Evolutionary conservation across 2,888 invertebrate species (phyloP), one percentile per base, ranked within the genome.

Genomic region (Eledone cirrhosa): DNA sequence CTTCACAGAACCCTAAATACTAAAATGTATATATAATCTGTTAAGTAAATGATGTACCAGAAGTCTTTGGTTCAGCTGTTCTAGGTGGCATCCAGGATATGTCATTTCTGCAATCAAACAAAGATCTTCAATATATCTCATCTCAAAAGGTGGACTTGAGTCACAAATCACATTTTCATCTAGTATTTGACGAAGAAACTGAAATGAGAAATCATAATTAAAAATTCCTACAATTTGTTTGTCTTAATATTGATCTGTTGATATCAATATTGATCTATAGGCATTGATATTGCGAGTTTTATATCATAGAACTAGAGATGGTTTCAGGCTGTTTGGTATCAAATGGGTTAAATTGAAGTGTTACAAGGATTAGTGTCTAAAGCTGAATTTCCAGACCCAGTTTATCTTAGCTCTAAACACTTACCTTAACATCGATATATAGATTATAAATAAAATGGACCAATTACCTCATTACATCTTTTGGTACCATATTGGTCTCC

Each of bases 81-180:
- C 72, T 11, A 72, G 22, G 8, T 8, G 22, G 22, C n/a, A 8
- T 31, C 19, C 41, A 41, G 72, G 41, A 33, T 3, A n/a, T 22
- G 72, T 72, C n/a, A 72, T 31, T 72, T 72, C 72, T 19, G 33
- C 72, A 48, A 90, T 84, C 65, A 91, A 83, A 33, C 85, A 87
- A 65, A 91, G 81, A 48, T 87, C 90, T 81, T 91, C 90, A 2
- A 91, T 84, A 16, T 88, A 88, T 82, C 87, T 87, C 87, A 88
- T 88, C 81, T 91, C 91, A 87, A 89, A 91, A 33, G 90, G 90
- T 80, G 88, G 88, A 83, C 89, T 85, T 77, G 86, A 84, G 2
- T 90, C 90, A 83, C 89, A 90, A 78, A 91, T 81, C 41, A 88
- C 85, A 75, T 86, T 86, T 80, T 89, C 88, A 82, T 90, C 90